Percentiles rank a stretch among this genome's conserved stretches.
phyloP scores from a whole-genome alignment of 2,113 vertebrate species.

The Riparia riparia region DNA sequence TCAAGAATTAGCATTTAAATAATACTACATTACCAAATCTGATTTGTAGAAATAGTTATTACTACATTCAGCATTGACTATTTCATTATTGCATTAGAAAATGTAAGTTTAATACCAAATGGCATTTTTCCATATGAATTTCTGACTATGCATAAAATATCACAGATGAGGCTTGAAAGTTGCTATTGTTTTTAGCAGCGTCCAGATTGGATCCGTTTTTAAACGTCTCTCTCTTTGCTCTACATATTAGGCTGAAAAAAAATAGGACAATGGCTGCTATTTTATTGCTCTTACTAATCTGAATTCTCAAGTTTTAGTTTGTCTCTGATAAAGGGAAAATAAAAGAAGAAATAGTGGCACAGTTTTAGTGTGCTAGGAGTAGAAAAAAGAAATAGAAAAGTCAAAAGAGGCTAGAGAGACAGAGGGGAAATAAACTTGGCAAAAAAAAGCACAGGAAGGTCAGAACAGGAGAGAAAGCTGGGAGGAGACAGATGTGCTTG shows the following conservation, averaged over 20 bases:
- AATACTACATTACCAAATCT: background rate
- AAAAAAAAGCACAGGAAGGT: constrained; percentile 40
- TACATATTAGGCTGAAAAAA: background rate
- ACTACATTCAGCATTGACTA: background rate
- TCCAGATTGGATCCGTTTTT: background rate
- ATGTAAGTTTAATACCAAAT: background rate
- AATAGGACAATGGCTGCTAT: background rate
- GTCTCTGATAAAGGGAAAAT: background rate
- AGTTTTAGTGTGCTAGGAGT: background rate
- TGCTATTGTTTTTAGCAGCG: background rate
- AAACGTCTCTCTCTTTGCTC: background rate
- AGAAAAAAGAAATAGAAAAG: background rate
- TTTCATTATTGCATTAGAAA: background rate
- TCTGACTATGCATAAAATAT: background rate
- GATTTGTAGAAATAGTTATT: background rate
- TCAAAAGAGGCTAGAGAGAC: background rate
- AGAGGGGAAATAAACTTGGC: constrained; percentile 50
- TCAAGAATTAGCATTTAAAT: background rate
- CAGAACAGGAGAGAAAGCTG: constrained; percentile 52
- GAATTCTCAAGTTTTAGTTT: background rate
- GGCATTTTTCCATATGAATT: background rate
- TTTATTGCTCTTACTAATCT: background rate
- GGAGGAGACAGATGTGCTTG: constrained; percentile 59
- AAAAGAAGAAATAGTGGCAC: background rate
- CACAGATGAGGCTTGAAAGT: background rate